Evolutionary conservation across 30 jellyfish, hydroid and myxozoan genomes (phyloP), one percentile per base, ranked within the genome.

Genomic region (Catostylus mosaicus): DNA sequence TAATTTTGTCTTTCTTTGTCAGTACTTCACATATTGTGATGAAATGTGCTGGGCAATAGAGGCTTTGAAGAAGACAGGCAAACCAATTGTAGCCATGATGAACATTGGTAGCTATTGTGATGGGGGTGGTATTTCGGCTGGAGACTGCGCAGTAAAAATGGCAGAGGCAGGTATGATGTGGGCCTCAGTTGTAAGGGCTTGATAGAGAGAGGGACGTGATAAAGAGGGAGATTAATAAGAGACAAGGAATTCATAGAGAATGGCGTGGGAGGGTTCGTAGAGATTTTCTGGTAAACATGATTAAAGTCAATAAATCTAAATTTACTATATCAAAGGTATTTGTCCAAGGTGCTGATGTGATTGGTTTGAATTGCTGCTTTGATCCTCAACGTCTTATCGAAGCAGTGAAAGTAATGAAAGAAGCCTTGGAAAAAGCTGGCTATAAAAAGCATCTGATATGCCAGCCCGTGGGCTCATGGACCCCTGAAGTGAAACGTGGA

Each of bases 1-100:
- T n/a, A n/a, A n/a, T n/a, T n/a, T n/a, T n/a, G n/a, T n/a, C n/a
- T n/a, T n/a, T n/a, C 56, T 7, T 12, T 19, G 8, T 32, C 26
- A 88, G 92, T 88, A 70, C 66, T 56, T 79, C 81, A 73, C 86
- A 23, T 61, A 80, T 54, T 38, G 48, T 29, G 97, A 88, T 38
- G 93, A 88, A 43, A 78, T 83, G 43, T 89, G 88, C 69, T 88
- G 93, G 97, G 93, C 93, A 50, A 63, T 79, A 2, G 97, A 88
- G 62, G 52, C 79, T 10, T 38, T 79, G 87, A 80, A 80, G 72
- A 11, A 38, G 50, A 36, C 93, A 23, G 61, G 62, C 34, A 57
- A 78, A 22, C 97, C 97, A 8, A 59, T 88, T 24, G 82, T 87
- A 3, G 89, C 85, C 30, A 64, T 73, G 71, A 78, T 88, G 97